Evolutionary conservation across 1,140 invertebrate genomes (phyloP).

Genomic region (Pogonomyrmex californicus): DNA sequence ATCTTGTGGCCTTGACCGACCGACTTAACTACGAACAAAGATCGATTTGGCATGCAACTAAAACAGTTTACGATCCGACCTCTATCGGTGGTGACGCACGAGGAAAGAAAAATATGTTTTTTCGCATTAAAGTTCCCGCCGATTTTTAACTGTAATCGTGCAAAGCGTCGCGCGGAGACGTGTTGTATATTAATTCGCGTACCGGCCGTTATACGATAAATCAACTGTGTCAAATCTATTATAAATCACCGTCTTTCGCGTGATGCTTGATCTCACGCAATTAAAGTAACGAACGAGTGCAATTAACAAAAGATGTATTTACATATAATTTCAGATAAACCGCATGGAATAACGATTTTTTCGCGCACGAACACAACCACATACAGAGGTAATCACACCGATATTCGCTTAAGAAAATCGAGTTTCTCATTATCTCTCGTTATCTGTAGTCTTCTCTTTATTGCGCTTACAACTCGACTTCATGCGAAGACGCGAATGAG

Average conservation of each 20-base stretch:
- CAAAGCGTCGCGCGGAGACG: neutral
- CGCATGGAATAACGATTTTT: constrained; percentile 14
- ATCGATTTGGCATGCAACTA: constrained; percentile 54
- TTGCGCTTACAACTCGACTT: neutral
- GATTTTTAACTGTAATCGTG: neutral
- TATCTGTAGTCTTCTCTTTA: constrained; percentile 9
- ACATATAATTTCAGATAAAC: constrained; percentile 27
- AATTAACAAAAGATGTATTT: constrained; percentile 26
- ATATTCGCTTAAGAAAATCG: constrained; percentile 20
- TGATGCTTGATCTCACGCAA: constrained; percentile 6
- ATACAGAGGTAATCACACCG: constrained; percentile 37
- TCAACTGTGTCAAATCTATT: constrained; percentile 42
- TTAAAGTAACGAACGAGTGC: constrained; percentile 28
- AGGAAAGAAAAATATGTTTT: constrained; percentile 8
- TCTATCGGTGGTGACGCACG: constrained; percentile 31
- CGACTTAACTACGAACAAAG: constrained; percentile 50
- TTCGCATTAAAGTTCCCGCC: neutral
- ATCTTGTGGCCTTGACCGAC: constrained; percentile 44
- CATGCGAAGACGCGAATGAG: neutral
- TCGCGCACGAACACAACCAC: neutral
- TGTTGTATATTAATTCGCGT: neutral
- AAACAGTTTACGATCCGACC: constrained; percentile 53
- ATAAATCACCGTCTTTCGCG: constrained; percentile 24
- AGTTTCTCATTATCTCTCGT: neutral
- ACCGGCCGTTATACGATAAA: neutral